Conservation (phyloP, 2,113 vertebrate species). For the Gallinago undulata region DNA sequence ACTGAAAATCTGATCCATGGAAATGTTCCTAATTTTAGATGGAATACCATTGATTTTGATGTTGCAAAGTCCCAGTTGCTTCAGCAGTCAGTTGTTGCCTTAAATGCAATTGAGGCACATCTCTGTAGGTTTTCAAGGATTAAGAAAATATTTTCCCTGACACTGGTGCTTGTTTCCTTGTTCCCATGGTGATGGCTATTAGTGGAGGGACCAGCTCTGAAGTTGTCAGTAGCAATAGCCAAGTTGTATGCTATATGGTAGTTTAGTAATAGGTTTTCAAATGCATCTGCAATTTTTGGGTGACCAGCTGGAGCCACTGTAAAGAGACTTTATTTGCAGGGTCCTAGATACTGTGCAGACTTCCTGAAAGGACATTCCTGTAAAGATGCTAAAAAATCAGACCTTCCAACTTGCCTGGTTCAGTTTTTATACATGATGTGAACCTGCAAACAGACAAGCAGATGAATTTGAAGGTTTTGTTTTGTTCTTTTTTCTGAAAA, state of each 20-base stretch:
- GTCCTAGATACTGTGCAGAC: neutral
- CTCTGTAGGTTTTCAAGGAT: neutral
- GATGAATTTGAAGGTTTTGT: neutral
- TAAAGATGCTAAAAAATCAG: neutral
- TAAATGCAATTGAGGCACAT: neutral
- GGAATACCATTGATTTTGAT: neutral
- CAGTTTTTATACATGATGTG: neutral
- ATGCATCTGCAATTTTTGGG: neutral
- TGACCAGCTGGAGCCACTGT: neutral
- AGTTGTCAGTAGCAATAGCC: neutral
- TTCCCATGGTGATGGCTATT: conserved; percentile 12
- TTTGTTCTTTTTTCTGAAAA: neutral
- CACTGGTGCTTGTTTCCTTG: neutral
- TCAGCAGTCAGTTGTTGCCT: neutral
- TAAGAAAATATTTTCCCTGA: neutral
- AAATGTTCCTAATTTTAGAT: neutral
- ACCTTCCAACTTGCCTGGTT: neutral
- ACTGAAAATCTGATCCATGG: neutral
- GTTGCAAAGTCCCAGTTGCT: neutral
- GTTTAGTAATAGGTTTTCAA: neutral
- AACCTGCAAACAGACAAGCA: neutral
- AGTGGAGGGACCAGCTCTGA: neutral
- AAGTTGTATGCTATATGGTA: neutral
- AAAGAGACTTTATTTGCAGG: neutral
- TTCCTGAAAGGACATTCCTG: neutral